Conservation (phyloP, 2,797 vertebrate genomes). For the Phrynocephalus vlangalii region DNA sequence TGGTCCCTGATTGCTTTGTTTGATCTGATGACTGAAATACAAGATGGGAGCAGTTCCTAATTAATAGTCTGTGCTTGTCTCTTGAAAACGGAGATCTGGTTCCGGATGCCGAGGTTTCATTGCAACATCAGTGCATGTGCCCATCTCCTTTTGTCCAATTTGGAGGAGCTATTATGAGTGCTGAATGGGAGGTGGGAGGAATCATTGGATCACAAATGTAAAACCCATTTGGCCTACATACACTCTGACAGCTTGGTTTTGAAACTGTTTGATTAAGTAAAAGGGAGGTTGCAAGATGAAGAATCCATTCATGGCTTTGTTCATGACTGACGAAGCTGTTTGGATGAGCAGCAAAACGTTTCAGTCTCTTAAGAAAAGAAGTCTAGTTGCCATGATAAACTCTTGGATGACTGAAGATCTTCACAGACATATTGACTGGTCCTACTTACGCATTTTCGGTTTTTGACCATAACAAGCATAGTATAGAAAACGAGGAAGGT, state of each 20-base stretch:
- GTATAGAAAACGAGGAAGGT: no score
- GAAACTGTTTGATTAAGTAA: not conserved
- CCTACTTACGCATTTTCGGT: no score
- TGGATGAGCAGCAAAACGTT: no score
- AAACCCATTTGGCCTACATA: constrained; percentile 29
- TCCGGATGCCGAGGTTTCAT: constrained; percentile 54
- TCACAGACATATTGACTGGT: no score
- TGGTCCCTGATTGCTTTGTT: no score
- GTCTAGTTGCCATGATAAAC: no score
- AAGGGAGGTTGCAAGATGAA: not conserved
- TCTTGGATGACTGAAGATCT: no score
- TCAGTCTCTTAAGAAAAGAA: no score
- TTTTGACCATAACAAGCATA: not conserved
- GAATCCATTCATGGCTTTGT: not conserved
- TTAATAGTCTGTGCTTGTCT: constrained; percentile 28
- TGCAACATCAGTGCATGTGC: constrained; percentile 30
- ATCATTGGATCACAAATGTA: fast-evolving
- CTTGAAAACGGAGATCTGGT: constrained; percentile 38
- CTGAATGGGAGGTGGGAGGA: not conserved
- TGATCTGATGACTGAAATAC: no score
- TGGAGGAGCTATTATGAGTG: constrained; percentile 35
- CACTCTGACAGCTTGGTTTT: not conserved
- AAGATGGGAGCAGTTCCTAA: constrained; percentile 44
- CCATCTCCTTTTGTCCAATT: constrained; percentile 11
- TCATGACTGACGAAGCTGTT: no score